These are phyloP conservation scores for Amazona vittata DNA, from an alignment of 2,113 vertebrate genomes.

Conservation along the genomic window DNA sequence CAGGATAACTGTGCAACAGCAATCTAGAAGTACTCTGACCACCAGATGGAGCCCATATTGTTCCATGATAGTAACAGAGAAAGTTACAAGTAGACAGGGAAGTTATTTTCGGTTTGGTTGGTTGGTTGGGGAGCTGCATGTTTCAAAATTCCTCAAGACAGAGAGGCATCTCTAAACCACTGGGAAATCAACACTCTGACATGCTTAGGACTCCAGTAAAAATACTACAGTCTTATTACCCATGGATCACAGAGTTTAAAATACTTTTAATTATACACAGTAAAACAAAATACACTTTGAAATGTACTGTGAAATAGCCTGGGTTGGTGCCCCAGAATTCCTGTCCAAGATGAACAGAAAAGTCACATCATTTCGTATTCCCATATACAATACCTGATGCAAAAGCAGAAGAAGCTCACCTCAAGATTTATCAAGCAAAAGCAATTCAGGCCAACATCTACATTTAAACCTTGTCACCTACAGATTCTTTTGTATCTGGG, in stretches of 20 bases:
- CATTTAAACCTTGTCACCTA: neutral
- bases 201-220: neutral
- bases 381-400: neutral
- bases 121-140: neutral
- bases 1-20: neutral
- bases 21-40: slow-evolving; percentile 36
- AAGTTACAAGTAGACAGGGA: neutral
- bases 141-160: neutral
- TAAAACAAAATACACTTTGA: neutral
- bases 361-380: neutral
- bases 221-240: neutral
- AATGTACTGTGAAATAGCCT: neutral
- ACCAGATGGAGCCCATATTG: slow-evolving; percentile 77
- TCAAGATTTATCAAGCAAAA: neutral
- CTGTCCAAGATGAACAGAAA: neutral
- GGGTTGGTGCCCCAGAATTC: neutral
- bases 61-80: neutral
- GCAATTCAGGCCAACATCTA: neutral
- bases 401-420: neutral
- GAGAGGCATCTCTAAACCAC: neutral
- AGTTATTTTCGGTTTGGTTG: neutral
- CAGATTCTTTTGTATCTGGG: neutral
- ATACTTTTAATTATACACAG: neutral
- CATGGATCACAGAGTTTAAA: neutral
- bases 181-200: neutral